Conservation (phyloP, 2,113 vertebrate genomes). For the Eudyptes chrysolophus region DNA sequence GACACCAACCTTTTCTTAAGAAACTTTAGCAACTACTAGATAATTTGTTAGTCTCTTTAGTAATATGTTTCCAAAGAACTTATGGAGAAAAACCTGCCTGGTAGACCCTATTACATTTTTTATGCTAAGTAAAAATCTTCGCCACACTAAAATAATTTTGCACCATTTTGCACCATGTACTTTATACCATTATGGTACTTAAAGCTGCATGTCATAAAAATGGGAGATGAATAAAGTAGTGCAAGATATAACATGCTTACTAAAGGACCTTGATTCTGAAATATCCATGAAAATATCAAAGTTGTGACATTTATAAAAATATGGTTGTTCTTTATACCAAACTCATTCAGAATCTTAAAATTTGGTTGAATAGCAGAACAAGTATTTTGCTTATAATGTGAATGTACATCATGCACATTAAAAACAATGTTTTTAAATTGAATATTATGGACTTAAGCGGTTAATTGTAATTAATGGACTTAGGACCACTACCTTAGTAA, state of each 20-base stretch:
- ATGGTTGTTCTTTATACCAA: not conserved
- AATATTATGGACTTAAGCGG: not conserved
- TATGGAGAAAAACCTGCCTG: not conserved
- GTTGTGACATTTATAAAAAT: not conserved
- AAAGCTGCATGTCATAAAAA: not conserved
- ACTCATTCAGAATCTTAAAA: accelerated
- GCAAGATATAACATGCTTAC: not conserved
- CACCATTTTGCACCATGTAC: not conserved
- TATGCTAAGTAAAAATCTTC: not conserved
- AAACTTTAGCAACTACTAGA: not conserved
- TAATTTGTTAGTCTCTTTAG: not conserved
- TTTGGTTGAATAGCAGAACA: not conserved
- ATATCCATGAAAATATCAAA: not conserved
- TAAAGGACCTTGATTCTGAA: not conserved
- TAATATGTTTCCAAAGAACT: not conserved
- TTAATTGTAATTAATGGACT: not conserved
- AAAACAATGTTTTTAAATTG: not conserved
- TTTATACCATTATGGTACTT: not conserved
- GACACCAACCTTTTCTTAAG: not conserved
- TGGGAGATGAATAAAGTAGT: not conserved
- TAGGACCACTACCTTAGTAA: not conserved
- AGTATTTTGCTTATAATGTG: not conserved
- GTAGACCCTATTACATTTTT: not conserved
- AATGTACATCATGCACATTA: not conserved
- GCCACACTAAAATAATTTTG: not conserved